Evolutionary conservation across 35 echinoderm and acorn worm species (phyloP), one percentile per base, ranked within the genome.

Genomic region (Stichopus chloronotus): DNA sequence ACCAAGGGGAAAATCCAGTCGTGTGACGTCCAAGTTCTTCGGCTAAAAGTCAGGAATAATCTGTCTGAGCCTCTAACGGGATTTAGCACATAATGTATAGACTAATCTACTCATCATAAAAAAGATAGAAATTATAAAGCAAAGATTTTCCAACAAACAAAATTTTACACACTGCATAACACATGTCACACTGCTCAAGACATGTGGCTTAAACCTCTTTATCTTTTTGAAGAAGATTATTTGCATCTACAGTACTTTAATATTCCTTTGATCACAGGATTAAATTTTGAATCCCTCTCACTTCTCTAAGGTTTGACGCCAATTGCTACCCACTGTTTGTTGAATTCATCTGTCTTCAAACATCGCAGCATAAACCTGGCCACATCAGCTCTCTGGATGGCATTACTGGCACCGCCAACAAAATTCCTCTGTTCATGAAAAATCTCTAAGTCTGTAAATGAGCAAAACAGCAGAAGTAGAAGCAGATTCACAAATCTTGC

Each of bases 331-430:
- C 78, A 81, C 30, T 98, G 96, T 86, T 96, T 96, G 69, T 93
- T 86, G 16, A 84, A 96, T 19, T 96, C 87, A 8, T 90, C 91
- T 0, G 91, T 93, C 56, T 91, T 68, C 4, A 98, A 9, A 88
- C 85, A 92, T 5, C 83, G 69, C 87, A 98, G 52, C 97, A 98
- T 96, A 59, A 98, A 98, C 22, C 88, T 90, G 76, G 95, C 97
- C 5, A 98, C 95, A 92, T 98, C 97, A 52, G 93, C 95, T 59
- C 97, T 68, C 12, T 71, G n/a, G 7, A 98, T 98, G 8, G 21
- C 22, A 7, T 7, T 65, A 1, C 61, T 8, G 11, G 65, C 81
- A 25, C 93, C 90, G 14, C n/a, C 58, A 16, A 94, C 93, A 90
- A 94, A 96, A 65, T 94, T 90, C 5, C 93, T 59, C 52, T 94